Evolutionary conservation across 2,113 vertebrate genomes (phyloP), one percentile per base, ranked within the genome.

Genomic region (Halichoeres trimaculatus): DNA sequence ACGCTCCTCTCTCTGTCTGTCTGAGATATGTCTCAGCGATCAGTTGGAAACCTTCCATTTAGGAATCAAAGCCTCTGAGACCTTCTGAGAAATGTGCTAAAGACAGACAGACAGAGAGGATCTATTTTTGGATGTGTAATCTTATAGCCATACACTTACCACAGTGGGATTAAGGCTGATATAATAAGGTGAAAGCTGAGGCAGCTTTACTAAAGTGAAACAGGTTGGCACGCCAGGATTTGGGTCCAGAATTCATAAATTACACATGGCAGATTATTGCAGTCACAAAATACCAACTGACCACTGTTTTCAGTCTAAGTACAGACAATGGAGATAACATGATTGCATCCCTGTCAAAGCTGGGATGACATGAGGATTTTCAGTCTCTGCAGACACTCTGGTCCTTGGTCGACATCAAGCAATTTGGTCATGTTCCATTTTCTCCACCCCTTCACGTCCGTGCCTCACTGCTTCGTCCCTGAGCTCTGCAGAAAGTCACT

Each of bases 401-500:
- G 23, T 54, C 36, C 55, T 36, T 56, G 12, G 19, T 73, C 48
- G 53, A 63, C 41, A 74, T 86, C 54, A 38, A 54, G 36, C 50
- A n/a, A 50, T 74, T 75, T 80, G 63, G 52, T 63, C 52, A 38
- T 65, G 59, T 69, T 74, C 69, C 61, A 58, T 54, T 68, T 72
- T 70, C 53, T 78, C 65, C 64, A 51, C 59, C 51, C 79, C 52
- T 69, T 51, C 71, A 43, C 50, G 36, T 74, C 22, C n/a, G 10
- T 35, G 64, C 79, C 74, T 81, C 70, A 38, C 76, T 41, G 68
- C 87, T 55, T 73, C 45, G 68, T 82, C 78, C 82, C 60, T 30
- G 78, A 65, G 85, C 81, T 80, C 90, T 92, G 91, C 91, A 88
- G 81, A 90, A 84, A 88, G 76, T 76, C 89, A 80, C 75, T 88